A percentile compares a stretch with the other conserved stretches of the same genome.
These are phyloP conservation scores for Buteo buteo DNA, from an alignment of 2,113 vertebrate genomes.

Conservation along the genomic window DNA sequence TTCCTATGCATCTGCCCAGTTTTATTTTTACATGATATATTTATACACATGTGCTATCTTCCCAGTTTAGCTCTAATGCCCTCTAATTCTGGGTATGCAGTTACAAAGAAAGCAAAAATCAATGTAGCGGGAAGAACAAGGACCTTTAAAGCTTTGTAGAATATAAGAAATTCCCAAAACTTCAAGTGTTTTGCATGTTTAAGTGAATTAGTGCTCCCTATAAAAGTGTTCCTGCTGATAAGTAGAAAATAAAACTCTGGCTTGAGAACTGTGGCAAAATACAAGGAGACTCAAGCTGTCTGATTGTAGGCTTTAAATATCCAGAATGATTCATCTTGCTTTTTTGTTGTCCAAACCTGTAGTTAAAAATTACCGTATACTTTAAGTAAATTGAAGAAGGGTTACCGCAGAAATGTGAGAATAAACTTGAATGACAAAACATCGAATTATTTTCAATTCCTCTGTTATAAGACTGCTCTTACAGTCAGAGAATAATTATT, in stretches of 20 bases:
- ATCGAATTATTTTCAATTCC: constrained; percentile 34
- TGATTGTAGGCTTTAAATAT: constrained; percentile 65
- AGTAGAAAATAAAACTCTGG: constrained; percentile 40
- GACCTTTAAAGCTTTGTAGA: neutral
- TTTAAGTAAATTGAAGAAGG: constrained; percentile 55
- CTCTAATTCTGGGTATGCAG: constrained; percentile 21
- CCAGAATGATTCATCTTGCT: constrained; percentile 53
- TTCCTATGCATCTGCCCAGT: constrained; percentile 49
- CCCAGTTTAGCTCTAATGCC: constrained; percentile 41
- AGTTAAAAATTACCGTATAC: constrained; percentile 59
- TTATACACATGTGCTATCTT: constrained; percentile 42
- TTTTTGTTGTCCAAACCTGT: constrained; percentile 57
- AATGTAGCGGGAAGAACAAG: neutral
- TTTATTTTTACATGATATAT: constrained; percentile 58
- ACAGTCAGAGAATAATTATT: constrained; percentile 31
- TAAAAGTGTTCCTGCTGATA: neutral
- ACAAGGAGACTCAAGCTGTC: constrained; percentile 46
- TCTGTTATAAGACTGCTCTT: constrained; percentile 20
- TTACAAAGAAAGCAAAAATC: constrained; percentile 15
- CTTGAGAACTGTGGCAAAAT: constrained; percentile 47
- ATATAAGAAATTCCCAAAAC: neutral
- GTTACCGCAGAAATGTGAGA: constrained; percentile 41
- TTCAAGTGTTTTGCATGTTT: neutral
- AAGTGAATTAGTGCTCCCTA: neutral
- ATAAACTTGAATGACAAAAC: constrained; percentile 58